Evolutionary conservation across 2,888 invertebrate genomes (phyloP).

Genomic region (Calliphora vomitoria): DNA sequence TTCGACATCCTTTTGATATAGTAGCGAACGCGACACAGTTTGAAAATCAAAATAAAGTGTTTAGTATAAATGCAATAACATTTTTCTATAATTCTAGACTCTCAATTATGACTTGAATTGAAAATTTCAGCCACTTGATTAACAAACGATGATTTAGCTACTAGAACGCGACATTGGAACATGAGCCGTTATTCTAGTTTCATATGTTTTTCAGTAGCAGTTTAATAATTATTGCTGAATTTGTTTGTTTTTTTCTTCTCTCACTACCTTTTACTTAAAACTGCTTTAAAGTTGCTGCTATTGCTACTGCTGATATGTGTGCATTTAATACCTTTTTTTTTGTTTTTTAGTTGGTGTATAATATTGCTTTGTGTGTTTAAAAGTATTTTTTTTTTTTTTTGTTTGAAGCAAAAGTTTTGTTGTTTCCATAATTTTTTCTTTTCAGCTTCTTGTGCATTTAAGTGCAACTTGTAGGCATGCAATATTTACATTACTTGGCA

Average conservation of each 20-base stretch:
- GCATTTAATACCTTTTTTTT: background rate
- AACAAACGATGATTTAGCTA: no score
- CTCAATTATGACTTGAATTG: no score
- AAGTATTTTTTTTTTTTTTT: background rate
- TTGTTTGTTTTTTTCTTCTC: background rate
- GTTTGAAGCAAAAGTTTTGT: slow-evolving; percentile 24
- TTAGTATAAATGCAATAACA: no score
- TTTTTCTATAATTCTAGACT: no score
- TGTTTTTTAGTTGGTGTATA: background rate
- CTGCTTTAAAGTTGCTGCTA: background rate
- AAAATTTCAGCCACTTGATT: no score
- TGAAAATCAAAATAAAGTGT: no score
- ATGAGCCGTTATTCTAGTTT: background rate
- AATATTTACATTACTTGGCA: slow-evolving; percentile 71
- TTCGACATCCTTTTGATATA: no score
- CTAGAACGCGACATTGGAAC: no score
- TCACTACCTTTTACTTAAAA: background rate
- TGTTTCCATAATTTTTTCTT: slow-evolving; percentile 52
- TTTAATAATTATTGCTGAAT: background rate
- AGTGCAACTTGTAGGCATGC: slow-evolving; percentile 81
- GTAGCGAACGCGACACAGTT: no score
- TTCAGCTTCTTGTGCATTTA: slow-evolving; percentile 79
- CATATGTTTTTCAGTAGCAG: background rate
- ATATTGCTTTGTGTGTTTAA: slow-evolving; percentile 34
- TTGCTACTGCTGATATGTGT: background rate